A percentile compares a stretch with the other conserved stretches of the same genome.
Conservation (phyloP, 1,140 invertebrate genomes). For the Luehdorfia chinensis region DNA sequence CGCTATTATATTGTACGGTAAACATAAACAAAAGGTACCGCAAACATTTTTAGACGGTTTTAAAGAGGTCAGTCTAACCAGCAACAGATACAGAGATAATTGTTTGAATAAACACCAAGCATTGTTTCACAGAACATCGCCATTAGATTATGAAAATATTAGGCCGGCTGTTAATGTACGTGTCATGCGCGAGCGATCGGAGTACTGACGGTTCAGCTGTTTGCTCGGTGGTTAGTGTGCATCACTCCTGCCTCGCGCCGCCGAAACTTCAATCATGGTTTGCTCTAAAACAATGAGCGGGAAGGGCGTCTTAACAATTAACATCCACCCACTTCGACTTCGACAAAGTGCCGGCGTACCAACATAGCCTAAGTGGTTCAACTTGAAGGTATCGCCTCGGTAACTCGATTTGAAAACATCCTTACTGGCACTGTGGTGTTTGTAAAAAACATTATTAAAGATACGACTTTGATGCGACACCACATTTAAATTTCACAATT, state of each 20-base stretch:
- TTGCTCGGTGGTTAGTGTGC: conserved; percentile 64
- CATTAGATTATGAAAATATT: conserved; percentile 78
- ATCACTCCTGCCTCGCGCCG: conserved; percentile 56
- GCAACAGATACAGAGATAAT: conserved; percentile 68
- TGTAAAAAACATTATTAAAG: conserved; percentile 14
- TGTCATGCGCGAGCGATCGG: conserved; percentile 62
- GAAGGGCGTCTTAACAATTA: conserved; percentile 72
- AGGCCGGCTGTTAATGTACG: conserved; percentile 74
- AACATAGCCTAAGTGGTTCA: conserved; percentile 53
- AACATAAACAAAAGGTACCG: conserved; percentile 48
- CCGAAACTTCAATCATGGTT: conserved; percentile 73
- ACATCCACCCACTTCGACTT: conserved; percentile 61
- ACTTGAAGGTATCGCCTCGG: conserved; percentile 48
- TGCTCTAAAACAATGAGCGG: conserved; percentile 75
- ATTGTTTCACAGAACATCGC: conserved; percentile 76
- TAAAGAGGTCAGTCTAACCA: conserved; percentile 73
- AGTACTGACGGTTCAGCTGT: conserved; percentile 50
- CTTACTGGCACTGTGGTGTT: conserved; percentile 13
- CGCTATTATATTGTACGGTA: conserved; percentile 30
- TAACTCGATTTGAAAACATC: conserved; percentile 42
- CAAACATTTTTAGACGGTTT: conserved; percentile 70
- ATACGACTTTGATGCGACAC: conserved; percentile 27
- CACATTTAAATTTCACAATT: conserved; percentile 43
- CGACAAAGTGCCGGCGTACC: conserved; percentile 50
- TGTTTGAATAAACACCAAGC: conserved; percentile 64